A percentile compares a stretch with the other conserved stretches of the same genome.
Evolutionary conservation across 1,140 invertebrate genomes (phyloP).

Genomic region (Carcinoscorpius rotundicauda): DNA sequence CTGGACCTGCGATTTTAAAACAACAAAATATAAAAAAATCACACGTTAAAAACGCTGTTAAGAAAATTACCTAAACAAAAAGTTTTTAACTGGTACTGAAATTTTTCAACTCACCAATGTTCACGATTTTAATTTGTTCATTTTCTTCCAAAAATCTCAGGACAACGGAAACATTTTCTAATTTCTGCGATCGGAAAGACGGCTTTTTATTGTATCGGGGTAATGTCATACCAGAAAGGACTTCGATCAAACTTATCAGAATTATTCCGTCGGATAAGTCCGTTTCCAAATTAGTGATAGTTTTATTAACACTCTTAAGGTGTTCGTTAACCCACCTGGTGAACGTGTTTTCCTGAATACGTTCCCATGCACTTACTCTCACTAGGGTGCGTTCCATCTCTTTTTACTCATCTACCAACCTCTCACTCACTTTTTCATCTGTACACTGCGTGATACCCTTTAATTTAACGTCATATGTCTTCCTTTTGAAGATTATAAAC

Average conservation of each 20-base stretch:
- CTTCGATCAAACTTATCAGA: slow-evolving; percentile 71
- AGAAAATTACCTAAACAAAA: too few species aligned
- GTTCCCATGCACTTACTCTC: slow-evolving; percentile 84
- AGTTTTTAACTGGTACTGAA: too few species aligned
- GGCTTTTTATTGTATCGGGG: slow-evolving; percentile 78
- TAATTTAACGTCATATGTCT: too few species aligned
- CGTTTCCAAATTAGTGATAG: slow-evolving; percentile 64
- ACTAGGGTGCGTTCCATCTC: slow-evolving; percentile 73
- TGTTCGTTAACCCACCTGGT: slow-evolving; percentile 90
- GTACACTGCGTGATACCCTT: too few species aligned
- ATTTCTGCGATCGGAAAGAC: slow-evolving; percentile 66
- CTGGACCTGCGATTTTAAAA: too few species aligned
- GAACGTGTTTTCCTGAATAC: slow-evolving; percentile 91
- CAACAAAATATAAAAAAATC: too few species aligned
- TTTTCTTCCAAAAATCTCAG: slow-evolving; percentile 75
- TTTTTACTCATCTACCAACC: slow-evolving; percentile 41
- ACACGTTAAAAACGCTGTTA: too few species aligned
- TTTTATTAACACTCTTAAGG: slow-evolving; percentile 63
- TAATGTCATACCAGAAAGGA: slow-evolving; percentile 65
- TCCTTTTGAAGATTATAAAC: too few species aligned
- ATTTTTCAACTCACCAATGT: slow-evolving; percentile 67
- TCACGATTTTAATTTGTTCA: slow-evolving; percentile 82
- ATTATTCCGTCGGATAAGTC: slow-evolving; percentile 76
- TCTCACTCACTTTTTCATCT: too few species aligned
- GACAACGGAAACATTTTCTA: slow-evolving; percentile 73